Percentiles rank a stretch among this genome's conserved stretches.
These are phyloP conservation scores for Folsomia candida DNA, from an alignment of 2,888 invertebrate species.

Conservation along the genomic window DNA sequence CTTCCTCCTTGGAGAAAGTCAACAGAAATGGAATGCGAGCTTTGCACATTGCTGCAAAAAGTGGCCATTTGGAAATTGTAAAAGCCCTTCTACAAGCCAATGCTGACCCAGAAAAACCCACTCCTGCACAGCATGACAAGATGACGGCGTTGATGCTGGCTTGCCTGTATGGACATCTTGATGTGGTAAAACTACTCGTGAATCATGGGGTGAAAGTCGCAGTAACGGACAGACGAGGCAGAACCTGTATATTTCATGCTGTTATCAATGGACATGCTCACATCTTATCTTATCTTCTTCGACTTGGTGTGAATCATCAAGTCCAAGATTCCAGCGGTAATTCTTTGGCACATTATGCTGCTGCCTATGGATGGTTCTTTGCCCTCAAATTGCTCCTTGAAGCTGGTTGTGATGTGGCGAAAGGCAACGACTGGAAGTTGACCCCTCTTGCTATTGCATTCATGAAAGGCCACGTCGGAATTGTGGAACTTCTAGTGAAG, in stretches of 20 bases:
- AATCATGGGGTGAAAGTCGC: constrained; percentile 56
- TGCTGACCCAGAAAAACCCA: constrained; percentile 54
- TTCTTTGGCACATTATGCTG: constrained; percentile 58
- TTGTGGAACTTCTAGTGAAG: constrained; percentile 56
- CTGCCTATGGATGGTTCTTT: constrained; percentile 60
- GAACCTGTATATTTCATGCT: constrained; percentile 59
- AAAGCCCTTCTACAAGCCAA: constrained; percentile 54
- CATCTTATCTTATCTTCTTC: constrained; percentile 56
- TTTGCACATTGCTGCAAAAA: constrained; percentile 55
- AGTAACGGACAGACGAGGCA: constrained; percentile 56
- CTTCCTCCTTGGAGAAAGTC: constrained; percentile 42
- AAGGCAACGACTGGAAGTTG: constrained; percentile 57
- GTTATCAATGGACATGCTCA: constrained; percentile 58
- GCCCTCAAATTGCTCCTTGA: constrained; percentile 56
- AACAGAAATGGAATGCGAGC: constrained; percentile 54
- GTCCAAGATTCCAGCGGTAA: constrained; percentile 58
- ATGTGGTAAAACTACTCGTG: constrained; percentile 55
- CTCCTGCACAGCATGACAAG: constrained; percentile 55
- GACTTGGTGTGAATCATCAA: constrained; percentile 56
- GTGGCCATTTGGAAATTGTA: constrained; percentile 54
- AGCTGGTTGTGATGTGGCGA: constrained; percentile 54
- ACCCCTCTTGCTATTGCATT: constrained; percentile 59
- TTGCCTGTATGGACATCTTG: constrained; percentile 54
- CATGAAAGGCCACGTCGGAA: constrained; percentile 55
- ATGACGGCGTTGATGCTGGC: constrained; percentile 58